Evolutionary conservation across 2,888 invertebrate species (phyloP).

Genomic region (Chrysotoxum bicinctum): DNA sequence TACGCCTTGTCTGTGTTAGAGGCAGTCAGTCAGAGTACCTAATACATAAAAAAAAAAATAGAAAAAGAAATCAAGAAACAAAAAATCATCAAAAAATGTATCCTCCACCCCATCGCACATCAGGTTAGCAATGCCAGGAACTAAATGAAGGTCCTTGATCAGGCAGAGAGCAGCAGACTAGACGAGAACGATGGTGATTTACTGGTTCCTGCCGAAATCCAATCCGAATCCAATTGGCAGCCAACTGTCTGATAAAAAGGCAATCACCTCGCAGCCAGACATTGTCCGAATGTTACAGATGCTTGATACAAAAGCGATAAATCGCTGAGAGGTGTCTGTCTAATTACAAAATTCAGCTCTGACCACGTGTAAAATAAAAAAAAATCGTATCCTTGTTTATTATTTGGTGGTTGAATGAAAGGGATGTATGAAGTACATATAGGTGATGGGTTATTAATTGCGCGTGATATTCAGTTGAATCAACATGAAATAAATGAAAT

Average conservation of each 20-base stretch:
- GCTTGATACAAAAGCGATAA: conserved; percentile 28
- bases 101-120: neutral
- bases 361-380: conserved; percentile 46
- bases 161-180: neutral
- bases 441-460: too few relatives aligned
- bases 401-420: too few relatives aligned
- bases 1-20: conserved; percentile 10
- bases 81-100: conserved; percentile 38
- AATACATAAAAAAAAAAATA: neutral
- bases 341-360: conserved; percentile 69
- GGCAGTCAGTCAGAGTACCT: neutral
- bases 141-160: conserved; percentile 49
- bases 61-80: neutral
- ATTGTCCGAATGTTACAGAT: conserved; percentile 18
- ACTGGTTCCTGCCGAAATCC: conserved; percentile 44
- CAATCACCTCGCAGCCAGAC: conserved; percentile 51
- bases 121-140: neutral
- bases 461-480: too few relatives aligned
- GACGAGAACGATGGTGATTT: conserved; percentile 48
- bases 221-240: conserved; percentile 44
- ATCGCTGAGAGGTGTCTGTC: conserved; percentile 62
- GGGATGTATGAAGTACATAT: too few relatives aligned
- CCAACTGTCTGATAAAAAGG: conserved; percentile 51
- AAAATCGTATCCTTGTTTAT: too few relatives aligned
- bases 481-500: too few relatives aligned